Evolutionary conservation across 2,888 invertebrate species (phyloP).

Genomic region (Phania funesta): DNA sequence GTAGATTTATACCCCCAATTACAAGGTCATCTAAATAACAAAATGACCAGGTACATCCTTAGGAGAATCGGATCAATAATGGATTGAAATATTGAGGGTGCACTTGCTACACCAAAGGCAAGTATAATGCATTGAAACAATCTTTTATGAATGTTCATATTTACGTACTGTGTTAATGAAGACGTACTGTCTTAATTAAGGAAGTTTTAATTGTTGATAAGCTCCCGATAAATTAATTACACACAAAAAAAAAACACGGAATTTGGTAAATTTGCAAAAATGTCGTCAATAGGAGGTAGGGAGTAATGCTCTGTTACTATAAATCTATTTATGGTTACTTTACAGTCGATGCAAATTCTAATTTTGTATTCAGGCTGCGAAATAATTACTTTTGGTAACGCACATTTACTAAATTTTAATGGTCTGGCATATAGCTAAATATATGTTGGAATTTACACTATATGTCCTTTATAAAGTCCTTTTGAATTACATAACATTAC

Average conservation of each 20-base stretch:
- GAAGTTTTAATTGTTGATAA: conserved; percentile 69
- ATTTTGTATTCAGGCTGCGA: conserved; percentile 67
- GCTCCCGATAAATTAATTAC: conserved; percentile 68
- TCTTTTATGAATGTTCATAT: conserved; percentile 70
- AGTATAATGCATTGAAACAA: no score
- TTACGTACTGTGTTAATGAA: no score
- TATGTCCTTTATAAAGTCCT: conserved; percentile 1
- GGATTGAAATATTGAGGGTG: no score
- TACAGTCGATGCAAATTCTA: conserved; percentile 2
- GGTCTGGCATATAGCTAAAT: conserved; percentile 30
- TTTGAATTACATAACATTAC: no score
- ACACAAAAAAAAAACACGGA: conserved; percentile 65
- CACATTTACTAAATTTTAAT: conserved; percentile 70
- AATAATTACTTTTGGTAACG: conserved; percentile 73
- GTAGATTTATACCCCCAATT: background rate
- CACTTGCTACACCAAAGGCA: no score
- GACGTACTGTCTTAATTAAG: conserved; percentile 67
- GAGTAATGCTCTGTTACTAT: background rate
- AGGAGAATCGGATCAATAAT: background rate
- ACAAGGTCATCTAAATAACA: conserved; percentile 1
- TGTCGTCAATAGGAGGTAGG: background rate
- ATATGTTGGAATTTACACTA: conserved; percentile 35
- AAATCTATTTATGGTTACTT: background rate
- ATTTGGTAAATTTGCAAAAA: background rate
- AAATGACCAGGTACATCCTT: background rate